Evolutionary conservation across 2,888 invertebrate genomes (phyloP).

Genomic region (Horisme vitalbata): DNA sequence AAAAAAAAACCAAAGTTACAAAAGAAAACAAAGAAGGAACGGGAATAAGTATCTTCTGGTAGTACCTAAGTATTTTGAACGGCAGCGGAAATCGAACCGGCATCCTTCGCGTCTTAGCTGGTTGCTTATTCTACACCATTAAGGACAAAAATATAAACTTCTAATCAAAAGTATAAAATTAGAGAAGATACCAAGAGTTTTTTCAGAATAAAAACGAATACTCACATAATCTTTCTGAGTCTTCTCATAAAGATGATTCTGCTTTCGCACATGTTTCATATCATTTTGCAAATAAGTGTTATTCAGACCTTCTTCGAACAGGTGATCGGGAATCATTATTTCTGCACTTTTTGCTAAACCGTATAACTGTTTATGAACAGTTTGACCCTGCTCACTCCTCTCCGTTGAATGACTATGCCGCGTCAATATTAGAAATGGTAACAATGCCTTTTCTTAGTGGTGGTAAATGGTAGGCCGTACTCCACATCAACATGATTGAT

Average conservation of each 20-base stretch:
- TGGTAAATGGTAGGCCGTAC: slow-evolving; percentile 2
- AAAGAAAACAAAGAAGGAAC: too few relatives aligned
- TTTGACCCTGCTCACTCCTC: too few relatives aligned
- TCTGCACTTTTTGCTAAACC: slow-evolving; percentile 8
- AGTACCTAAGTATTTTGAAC: too few relatives aligned
- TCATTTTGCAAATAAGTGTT: slow-evolving; percentile 60
- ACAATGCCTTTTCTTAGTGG: background rate
- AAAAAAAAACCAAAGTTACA: too few relatives aligned
- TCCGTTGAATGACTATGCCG: background rate
- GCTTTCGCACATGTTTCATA: slow-evolving; percentile 63
- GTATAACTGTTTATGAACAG: too few relatives aligned
- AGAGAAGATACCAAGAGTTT: too few relatives aligned
- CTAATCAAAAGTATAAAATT: too few relatives aligned
- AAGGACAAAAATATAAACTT: too few relatives aligned
- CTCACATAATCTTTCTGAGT: slow-evolving; percentile 72
- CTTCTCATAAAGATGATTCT: slow-evolving; percentile 55
- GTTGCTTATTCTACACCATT: too few relatives aligned
- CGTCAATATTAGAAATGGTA: background rate
- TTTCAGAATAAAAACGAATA: slow-evolving; percentile 26
- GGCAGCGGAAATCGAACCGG: too few relatives aligned
- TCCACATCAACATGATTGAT: slow-evolving; percentile 35
- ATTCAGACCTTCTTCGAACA: slow-evolving; percentile 70
- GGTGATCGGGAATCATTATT: slow-evolving; percentile 62
- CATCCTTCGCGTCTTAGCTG: too few relatives aligned
- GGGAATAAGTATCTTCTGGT: too few relatives aligned